Evolutionary conservation across 2,888 invertebrate genomes (phyloP), one percentile per base, ranked within the genome.

Genomic region (Drosophila meridionalis): DNA sequence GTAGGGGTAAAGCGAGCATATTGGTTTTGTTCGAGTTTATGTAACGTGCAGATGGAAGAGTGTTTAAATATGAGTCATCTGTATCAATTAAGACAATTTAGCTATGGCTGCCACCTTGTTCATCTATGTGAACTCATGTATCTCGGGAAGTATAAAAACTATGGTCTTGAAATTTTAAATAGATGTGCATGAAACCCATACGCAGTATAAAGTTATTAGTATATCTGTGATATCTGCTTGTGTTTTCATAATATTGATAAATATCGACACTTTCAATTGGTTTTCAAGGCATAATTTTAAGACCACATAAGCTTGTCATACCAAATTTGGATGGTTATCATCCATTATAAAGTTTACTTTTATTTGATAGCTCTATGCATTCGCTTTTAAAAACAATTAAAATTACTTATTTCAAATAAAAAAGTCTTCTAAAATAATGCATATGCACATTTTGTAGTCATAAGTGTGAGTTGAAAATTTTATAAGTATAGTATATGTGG

Each of bases 321-420:
- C 2, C 2, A n/a, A 50, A 32, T n/a, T 32, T 32, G 1, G n/a
- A n/a, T n/a, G n/a, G n/a, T 1, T 3, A 5, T 9, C n/a, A n/a
- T n/a, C n/a, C n/a, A n/a, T 5, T n/a, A n/a, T 30, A 2, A n/a
- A n/a, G 9, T n/a, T 20, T 8, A n/a, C 5, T 0, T n/a, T 0
- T 32, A 4, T 8, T 2, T 9, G 0, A 5, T 1, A 32, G 2
- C n/a, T n/a, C 0, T 1, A 30, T 4, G 0, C 9, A n/a, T n/a
- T n/a, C 30, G 1, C 0, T 2, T 4, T 3, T 3, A 8, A 14
- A 0, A 14, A 1, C 0, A 30, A 14, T 6, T 3, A 14, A 14
- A 2, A 48, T 7, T 48, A 48, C 3, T 28, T 6, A 11, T 48
- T 14, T 30, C 6, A 48, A 7, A 7, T 7, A 14, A 3, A 6